Conservation (phyloP, 2,888 invertebrate genomes). For the Drosophila fulvimacula region DNA sequence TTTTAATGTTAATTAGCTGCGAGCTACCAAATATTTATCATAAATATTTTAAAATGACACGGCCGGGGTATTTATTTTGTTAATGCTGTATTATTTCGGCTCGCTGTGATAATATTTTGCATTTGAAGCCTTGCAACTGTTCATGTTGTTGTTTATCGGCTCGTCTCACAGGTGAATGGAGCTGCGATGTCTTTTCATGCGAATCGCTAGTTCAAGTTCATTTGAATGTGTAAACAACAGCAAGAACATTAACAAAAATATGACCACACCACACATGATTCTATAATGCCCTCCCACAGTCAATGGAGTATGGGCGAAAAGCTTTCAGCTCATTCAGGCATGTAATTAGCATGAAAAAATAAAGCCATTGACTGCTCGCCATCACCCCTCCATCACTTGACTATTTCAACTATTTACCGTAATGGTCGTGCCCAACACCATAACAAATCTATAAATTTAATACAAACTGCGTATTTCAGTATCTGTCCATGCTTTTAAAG, state of each 20-base stretch:
- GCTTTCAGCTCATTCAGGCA: conserved; percentile 31
- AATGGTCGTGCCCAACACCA: neutral
- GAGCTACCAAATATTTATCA: conserved; percentile 31
- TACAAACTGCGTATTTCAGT: neutral
- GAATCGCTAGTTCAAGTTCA: conserved; percentile 51
- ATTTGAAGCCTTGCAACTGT: conserved; percentile 6
- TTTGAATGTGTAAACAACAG: conserved; percentile 43
- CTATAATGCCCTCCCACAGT: conserved; percentile 21
- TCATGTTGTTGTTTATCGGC: conserved; percentile 27
- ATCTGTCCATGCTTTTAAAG: no score
- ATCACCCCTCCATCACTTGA: neutral
- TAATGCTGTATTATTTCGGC: conserved; percentile 24
- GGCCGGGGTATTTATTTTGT: conserved; percentile 28
- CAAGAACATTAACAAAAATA: conserved; percentile 7
- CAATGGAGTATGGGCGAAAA: neutral
- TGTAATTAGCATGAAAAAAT: conserved; percentile 37
- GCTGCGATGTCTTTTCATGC: conserved; percentile 34
- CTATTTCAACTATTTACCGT: conserved; percentile 5
- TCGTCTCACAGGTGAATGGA: conserved; percentile 47
- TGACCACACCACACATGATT: conserved; percentile 5
- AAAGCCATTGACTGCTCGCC: conserved; percentile 10
- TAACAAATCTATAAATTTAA: neutral
- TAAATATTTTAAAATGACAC: conserved; percentile 31
- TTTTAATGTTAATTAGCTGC: conserved; percentile 47
- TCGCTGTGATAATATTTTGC: conserved; percentile 23